Evolutionary conservation across 2,888 invertebrate species (phyloP), one percentile per base, ranked within the genome.

Genomic region (Zygogramma bicolorata): DNA sequence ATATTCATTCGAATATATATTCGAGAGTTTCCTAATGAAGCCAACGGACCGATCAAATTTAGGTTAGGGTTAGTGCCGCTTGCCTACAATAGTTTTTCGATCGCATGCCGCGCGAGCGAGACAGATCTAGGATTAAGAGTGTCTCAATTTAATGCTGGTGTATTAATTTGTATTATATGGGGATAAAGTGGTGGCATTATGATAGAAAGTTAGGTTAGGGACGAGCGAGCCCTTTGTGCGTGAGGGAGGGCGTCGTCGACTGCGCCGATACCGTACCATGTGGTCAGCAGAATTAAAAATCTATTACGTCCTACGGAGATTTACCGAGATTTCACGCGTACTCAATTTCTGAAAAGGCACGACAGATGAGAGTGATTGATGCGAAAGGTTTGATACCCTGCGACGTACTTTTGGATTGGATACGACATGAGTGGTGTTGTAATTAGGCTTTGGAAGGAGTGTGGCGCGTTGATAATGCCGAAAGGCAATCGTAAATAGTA

Each of bases 211-310:
- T 85, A 79, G 80, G 83, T 77, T 81, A 79, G 81, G 81, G 81
- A 70, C 68, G 72, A 38, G 40, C 25, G 76, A 80, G 80, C 75
- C 80, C 78, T 78, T 80, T 81, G 77, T 77, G 73, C 70, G 62
- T 65, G 27, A 63, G 61, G 71, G 74, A 79, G 79, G 81, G 81
- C 80, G 81, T 81, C 80, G 81, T 81, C 75, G 79, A 77, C 74
- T 72, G 67, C 62, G 68, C 59, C 71, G 73, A 82, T 81, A 82
- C 79, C 81, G 82, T 81, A 84, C 83, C 86, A 87, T 86, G 85
- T 87, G 87, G 87, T 85, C 85, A 83, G 81, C 82, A 84, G 84
- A 86, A 86, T 86, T 86, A 86, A 86, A 86, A 85, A 85, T 85
- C 86, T 84, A 86, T 86, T 85, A 86, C 80, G 71, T 69, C 58